Conservation (phyloP, 2,113 vertebrate species). For the Brienomyrus longianalis region DNA sequence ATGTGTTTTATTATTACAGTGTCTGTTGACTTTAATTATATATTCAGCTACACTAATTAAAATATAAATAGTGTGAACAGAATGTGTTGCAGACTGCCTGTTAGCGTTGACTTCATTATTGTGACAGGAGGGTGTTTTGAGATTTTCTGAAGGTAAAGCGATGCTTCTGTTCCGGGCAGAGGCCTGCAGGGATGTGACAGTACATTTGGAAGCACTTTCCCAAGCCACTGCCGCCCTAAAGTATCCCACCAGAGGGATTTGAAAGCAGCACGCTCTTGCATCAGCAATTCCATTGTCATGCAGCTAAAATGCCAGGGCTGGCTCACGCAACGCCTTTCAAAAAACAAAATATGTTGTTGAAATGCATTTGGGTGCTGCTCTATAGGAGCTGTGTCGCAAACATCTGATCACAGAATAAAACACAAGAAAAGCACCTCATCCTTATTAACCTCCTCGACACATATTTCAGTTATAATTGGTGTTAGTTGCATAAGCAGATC, state of each 20-base stretch:
- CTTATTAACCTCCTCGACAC: background rate
- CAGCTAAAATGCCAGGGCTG: background rate
- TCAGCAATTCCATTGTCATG: background rate
- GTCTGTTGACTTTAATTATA: background rate
- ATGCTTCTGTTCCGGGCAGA: background rate
- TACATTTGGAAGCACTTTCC: background rate
- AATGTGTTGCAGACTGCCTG: background rate
- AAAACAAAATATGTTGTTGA: background rate
- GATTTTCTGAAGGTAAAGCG: background rate
- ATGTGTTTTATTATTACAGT: background rate
- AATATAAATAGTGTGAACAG: background rate
- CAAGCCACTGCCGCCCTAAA: background rate
- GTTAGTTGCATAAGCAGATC: background rate
- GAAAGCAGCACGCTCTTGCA: background rate
- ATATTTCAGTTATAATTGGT: background rate
- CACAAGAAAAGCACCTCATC: background rate
- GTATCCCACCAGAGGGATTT: background rate
- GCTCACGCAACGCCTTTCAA: background rate
- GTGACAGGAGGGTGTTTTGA: background rate
- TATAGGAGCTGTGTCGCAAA: background rate
- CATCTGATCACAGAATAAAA: background rate
- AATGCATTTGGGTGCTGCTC: background rate
- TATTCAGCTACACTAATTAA: background rate
- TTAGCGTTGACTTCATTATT: background rate
- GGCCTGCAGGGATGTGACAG: background rate